Base-by-base conservation (phyloP, 2,797 vertebrate genomes). In the Huso huso region DNA sequence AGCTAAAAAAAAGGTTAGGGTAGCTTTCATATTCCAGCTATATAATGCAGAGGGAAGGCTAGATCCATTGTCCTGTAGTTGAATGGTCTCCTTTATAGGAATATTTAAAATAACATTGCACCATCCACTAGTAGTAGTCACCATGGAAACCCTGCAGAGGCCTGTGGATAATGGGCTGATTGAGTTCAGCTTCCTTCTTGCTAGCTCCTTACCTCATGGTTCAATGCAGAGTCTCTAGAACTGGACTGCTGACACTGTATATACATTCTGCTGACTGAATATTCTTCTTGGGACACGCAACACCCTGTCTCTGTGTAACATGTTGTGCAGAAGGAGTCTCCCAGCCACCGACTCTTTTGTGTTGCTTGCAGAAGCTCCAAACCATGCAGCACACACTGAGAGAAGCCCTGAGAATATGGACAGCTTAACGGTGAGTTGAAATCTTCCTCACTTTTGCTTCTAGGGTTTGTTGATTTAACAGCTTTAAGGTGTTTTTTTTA, bases 351-450 rank as follows among this genome's bases (percentile, higher is more conserved):
- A 84, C 78, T 88, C 83, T 69, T 82, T 89, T 79, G 84, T 81
- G 80, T 86, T 81, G 78, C 79, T 90, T 86, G 74, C 77, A 96
- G 93, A 92, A 66, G 80, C 72, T 4, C 78, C 79, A 82, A 85
- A 81, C 76, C 84, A 86, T 78, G 81, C 76, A 75, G 82, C 83
- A 79, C 76, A 70, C 37, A 79, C 79, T 67, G 84, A 89, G 82
- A 80, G 70, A 82, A 87, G 81, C 59, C 60, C 83, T 49, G 87
- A 80, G 75, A 86, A 85, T 70, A 87, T 87, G 87, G 82, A 90
- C 83, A 87, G 89, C 82, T 80, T 94, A 86, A 84, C 91, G 91
- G 95, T 96, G 77, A 89, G 82, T 92, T 80, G 1, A 8, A 69
- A 7, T 13, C 68, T 59, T 63, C 57, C 49, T 59, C 18, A 72